Conservation (phyloP, 1,140 invertebrate species). For the Brachionus rotundiformis region DNA sequence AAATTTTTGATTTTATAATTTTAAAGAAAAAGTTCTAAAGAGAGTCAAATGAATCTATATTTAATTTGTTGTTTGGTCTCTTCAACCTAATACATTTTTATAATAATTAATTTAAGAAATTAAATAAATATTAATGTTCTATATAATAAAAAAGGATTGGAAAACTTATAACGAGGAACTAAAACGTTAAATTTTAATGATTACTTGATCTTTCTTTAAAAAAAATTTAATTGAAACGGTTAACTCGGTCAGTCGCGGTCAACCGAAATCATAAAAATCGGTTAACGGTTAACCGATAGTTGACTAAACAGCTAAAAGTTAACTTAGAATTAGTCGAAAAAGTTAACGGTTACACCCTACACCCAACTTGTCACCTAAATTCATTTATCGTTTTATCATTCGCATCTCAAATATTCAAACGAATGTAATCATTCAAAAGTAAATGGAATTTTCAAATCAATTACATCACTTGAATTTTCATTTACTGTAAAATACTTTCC, state of each 20-base stretch:
- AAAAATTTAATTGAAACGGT: constrained; percentile 1
- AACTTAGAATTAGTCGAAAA: neutral
- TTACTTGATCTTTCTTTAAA: constrained; percentile 4
- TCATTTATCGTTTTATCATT: neutral
- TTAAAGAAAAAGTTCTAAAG: constrained; percentile 4
- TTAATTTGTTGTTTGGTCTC: neutral
- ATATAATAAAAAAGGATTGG: neutral
- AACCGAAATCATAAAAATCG: constrained; percentile 9
- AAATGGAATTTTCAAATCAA: neutral
- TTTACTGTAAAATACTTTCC: neutral
- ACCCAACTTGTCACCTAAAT: too few relatives aligned
- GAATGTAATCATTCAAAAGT: neutral
- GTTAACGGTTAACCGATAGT: neutral
- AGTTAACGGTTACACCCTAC: neutral
- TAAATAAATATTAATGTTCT: neutral
- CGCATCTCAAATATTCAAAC: neutral
- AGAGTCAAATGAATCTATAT: constrained; percentile 4
- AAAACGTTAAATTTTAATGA: neutral
- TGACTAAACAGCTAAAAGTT: constrained; percentile 8
- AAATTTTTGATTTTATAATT: neutral
- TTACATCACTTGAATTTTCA: neutral
- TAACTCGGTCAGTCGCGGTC: neutral
- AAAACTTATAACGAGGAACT: neutral
- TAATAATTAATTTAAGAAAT: constrained; percentile 13
- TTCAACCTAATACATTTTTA: constrained; percentile 9